Percentiles rank a stretch among this genome's conserved stretches.
phyloP scores from a whole-genome alignment of 1,140 invertebrate genomes.

The Zaprionus gabonicus region DNA sequence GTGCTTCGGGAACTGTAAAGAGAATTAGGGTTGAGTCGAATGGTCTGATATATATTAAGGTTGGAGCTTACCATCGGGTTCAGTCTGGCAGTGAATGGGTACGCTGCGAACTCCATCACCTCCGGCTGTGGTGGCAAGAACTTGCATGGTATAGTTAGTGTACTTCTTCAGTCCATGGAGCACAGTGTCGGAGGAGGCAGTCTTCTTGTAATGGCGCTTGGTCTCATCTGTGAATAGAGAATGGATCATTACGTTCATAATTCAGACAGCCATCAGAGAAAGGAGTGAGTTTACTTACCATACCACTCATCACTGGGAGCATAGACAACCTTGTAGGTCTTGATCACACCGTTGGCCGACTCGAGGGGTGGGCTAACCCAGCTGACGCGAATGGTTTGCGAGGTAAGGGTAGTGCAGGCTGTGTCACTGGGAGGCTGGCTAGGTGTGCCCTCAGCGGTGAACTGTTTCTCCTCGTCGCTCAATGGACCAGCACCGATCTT shows the following conservation, averaged over 20 bases:
- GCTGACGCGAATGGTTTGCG: constrained; percentile 95
- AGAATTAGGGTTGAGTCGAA: background rate
- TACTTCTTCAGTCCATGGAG: constrained; percentile 96
- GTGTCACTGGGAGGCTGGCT: constrained; percentile 96
- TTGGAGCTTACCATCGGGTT: constrained; percentile 93
- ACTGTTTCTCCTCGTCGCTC: constrained; percentile 94
- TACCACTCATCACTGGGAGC: constrained; percentile 96
- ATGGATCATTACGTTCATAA: background rate
- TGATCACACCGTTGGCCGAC: constrained; percentile 96
- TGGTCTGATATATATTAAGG: background rate
- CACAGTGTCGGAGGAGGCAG: constrained; percentile 95
- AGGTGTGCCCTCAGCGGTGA: constrained; percentile 96
- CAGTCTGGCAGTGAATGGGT: constrained; percentile 96
- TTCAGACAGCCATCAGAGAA: background rate
- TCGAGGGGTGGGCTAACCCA: constrained; percentile 96
- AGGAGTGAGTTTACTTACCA: constrained; percentile 87
- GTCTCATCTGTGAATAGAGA: constrained; percentile 90
- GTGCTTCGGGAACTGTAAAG: constrained; percentile 93
- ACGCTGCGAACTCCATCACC: constrained; percentile 97
- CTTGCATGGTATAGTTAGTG: constrained; percentile 99
- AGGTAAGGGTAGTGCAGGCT: constrained; percentile 95
- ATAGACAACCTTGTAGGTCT: constrained; percentile 98
- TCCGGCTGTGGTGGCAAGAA: constrained; percentile 96
- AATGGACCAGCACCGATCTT: constrained; percentile 96
- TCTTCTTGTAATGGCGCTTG: constrained; percentile 95